Base-by-base conservation (phyloP, 2,888 invertebrate species). In the Hermaeophaga mercurialis region DNA sequence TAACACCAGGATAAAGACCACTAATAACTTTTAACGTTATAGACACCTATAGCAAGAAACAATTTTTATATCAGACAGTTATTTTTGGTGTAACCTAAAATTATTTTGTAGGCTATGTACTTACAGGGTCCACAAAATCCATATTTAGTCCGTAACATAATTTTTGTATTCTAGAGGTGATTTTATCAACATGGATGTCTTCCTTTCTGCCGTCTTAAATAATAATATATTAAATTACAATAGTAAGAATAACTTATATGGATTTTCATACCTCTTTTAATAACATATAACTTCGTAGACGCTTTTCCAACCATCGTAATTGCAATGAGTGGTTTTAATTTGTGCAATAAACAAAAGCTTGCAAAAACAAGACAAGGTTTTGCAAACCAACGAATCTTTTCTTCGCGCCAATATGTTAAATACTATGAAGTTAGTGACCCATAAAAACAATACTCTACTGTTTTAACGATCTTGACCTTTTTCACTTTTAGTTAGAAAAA, bases 51-150 rank as follows among this genome's bases (percentile, higher is more conserved):
- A 53, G 70, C 8, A 55, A 58, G 26, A 53, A 3, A 38, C 15
- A 14, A 43, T 4, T 39, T 15, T 31, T 15, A 38, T 8, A 15
- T 4, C 17, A 3, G 22, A 22, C 5, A 28, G 9, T 28, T 28
- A 9, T 6, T 9, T 2, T 8, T 28, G n/a, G n/a, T 9, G 4
- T 9, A 31, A 31, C 11, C 12, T 31, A 31, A 8, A 22, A 12
- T 39, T 19, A 22, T 19, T 43, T 24, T 5, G 12, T 12, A 12
- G 8, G 12, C 26, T 24, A 7, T 15, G 26, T 56, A 82, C 87
- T 85, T 83, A 96, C 96, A 22, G 98, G 96, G 76, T 97, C 96
- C 17, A 99, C 89, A 81, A 91, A 97, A 63, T 97, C 95, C 88
- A 90, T 90, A 75, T 98, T 93, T 46, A 99, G 81, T 15, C 94